These are phyloP conservation scores for Carettochelys insculpta DNA, from an alignment of 2,113 vertebrate genomes.

Conservation along the genomic window DNA sequence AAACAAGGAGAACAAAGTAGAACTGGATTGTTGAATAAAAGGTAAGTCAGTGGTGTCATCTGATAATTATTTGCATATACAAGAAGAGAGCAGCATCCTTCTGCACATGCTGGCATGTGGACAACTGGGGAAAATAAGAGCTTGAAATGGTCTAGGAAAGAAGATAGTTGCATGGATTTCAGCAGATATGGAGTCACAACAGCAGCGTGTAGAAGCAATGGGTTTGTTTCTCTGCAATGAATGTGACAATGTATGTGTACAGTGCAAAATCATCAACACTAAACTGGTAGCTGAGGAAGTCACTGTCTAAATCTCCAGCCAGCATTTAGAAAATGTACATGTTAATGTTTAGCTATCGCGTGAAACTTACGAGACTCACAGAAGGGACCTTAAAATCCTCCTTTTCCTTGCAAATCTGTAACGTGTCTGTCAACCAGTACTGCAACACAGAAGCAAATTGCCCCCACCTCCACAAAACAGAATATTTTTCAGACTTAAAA, in stretches of 20 bases:
- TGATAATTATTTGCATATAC: background rate
- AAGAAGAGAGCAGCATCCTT: background rate
- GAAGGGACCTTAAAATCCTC: constrained; percentile 38
- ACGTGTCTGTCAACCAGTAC: constrained; percentile 33
- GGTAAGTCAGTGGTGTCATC: background rate
- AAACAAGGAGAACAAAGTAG: background rate
- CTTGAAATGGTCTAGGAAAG: background rate
- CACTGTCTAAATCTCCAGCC: constrained; percentile 51
- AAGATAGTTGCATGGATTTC: background rate
- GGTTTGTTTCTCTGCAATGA: rapidly evolving
- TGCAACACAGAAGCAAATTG: background rate
- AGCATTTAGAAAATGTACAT: constrained; percentile 36
- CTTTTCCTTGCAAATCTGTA: constrained; percentile 26
- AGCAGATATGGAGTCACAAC: background rate
- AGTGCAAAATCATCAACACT: constrained; percentile 29
- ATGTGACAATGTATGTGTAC: background rate
- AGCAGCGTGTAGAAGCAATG: background rate
- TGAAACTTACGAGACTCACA: constrained; percentile 46
- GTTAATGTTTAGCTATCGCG: constrained; percentile 40
- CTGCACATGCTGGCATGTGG: background rate
- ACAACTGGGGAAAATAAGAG: background rate
- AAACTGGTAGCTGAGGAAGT: constrained; percentile 40
- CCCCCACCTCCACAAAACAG: background rate
- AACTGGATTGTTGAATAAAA: background rate
- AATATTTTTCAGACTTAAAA: background rate